Evolutionary conservation across 2,113 vertebrate species (phyloP), one percentile per base, ranked within the genome.

Genomic region (Cromileptes altivelis): DNA sequence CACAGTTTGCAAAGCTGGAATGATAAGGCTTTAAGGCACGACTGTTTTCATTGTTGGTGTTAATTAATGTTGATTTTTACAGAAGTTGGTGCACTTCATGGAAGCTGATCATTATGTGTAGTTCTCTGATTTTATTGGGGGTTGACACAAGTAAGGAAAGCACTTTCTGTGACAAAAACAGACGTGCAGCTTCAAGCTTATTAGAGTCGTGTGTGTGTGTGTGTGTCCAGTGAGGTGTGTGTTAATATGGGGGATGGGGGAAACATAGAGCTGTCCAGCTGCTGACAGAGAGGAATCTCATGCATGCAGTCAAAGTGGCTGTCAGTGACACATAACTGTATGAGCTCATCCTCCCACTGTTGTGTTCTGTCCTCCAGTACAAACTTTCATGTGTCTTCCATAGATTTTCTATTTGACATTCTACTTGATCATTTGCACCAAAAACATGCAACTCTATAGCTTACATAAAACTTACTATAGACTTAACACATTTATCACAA

Each of bases 211-310:
- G 52, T 40, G 69, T 52, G 18, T 56, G 52, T 40, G 69, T 57
- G 37, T 58, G 55, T 58, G n/a, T 57, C 30, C 33, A 40, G 37
- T 18, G 23, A 21, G 37, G 13, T 50, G 57, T 63, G 27, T 85
- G 58, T 71, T n/a, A 42, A 57, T 53, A 13, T 45, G 52, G 52
- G 47, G 30, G 45, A 14, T 8, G 1, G 47, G 37, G 15, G 17
- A 64, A 27, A 11, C 1, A 6, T 17, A 7, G 17, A 19, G 23
- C 30, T 6, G 58, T 53, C 47, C 53, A 61, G 70, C 71, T 79
- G 85, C 80, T 82, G 75, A 80, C 72, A 50, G n/a, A 75, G 65
- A 80, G 81, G 61, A 83, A 87, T 72, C 6, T 18, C 76, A 68
- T 40, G 33, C 65, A 73, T 81, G 70, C 64, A 73, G 49, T 45